phyloP scores from a whole-genome alignment of 2,797 vertebrate species.

The Sebastes vulpes region DNA sequence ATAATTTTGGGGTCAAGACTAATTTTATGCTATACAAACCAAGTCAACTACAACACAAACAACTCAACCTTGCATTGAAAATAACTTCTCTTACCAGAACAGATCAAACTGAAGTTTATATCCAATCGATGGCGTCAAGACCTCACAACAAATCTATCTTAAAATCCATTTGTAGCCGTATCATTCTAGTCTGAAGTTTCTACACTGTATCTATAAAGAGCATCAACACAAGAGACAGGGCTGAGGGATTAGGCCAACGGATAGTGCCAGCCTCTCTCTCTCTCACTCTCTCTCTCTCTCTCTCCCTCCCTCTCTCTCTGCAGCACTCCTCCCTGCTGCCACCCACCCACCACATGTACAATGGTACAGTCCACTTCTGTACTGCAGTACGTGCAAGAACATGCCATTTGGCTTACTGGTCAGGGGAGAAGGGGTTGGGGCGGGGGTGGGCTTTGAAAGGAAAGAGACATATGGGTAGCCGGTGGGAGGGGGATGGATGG shows the following conservation, averaged over 20 bases:
- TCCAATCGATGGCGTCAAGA: slow-evolving; percentile 12
- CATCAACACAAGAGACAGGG: slow-evolving; percentile 44
- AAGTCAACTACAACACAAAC: not conserved
- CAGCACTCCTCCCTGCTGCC: slow-evolving; percentile 61
- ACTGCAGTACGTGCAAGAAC: slow-evolving; percentile 2
- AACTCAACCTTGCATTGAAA: slow-evolving; percentile 1
- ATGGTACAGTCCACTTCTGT: slow-evolving; percentile 61
- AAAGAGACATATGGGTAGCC: slow-evolving; percentile 61
- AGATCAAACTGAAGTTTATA: slow-evolving; percentile 38
- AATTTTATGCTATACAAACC: not conserved
- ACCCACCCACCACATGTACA: slow-evolving; percentile 28
- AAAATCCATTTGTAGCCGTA: not conserved
- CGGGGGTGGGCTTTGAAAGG: slow-evolving; percentile 2
- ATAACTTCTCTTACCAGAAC: slow-evolving; percentile 65
- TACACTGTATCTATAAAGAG: slow-evolving; percentile 3
- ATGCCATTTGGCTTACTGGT: slow-evolving; percentile 36
- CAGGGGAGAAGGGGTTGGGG: not conserved
- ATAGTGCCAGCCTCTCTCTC: slow-evolving; percentile 24
- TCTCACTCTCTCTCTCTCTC: not conserved
- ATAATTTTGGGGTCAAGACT: not conserved
- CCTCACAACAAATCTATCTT: not conserved
- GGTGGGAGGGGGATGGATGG: slow-evolving; percentile 42
- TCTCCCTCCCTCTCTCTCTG: slow-evolving; percentile 33
- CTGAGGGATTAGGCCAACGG: slow-evolving; percentile 57
- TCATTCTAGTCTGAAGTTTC: slow-evolving; percentile 6